These are phyloP conservation scores for Pristiophorus japonicus DNA, from an alignment of 2,113 vertebrate species.

Conservation along the genomic window DNA sequence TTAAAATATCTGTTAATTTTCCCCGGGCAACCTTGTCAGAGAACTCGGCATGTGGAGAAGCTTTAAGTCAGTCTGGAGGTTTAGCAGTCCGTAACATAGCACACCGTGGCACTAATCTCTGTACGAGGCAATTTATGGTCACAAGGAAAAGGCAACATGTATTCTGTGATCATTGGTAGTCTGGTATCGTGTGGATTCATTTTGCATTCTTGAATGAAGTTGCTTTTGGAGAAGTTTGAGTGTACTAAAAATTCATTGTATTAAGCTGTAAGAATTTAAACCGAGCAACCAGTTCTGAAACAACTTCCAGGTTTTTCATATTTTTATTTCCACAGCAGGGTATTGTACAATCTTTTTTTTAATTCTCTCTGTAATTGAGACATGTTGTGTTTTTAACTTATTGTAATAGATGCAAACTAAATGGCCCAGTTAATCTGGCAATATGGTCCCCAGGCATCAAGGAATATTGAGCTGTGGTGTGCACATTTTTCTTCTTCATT, in stretches of 20 bases:
- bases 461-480: background rate
- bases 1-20: background rate
- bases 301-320: background rate
- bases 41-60: background rate
- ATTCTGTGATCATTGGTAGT: background rate
- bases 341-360: background rate
- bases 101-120: background rate
- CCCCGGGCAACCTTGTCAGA: background rate
- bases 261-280: background rate
- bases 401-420: background rate
- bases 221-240: background rate
- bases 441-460: background rate
- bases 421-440: background rate
- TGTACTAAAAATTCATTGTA: background rate
- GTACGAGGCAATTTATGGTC: background rate
- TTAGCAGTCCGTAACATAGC: background rate
- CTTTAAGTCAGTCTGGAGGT: background rate
- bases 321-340: background rate
- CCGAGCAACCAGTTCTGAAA: background rate
- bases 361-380: background rate
- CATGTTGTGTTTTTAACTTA: background rate
- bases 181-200: background rate
- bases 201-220: background rate
- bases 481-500: background rate
- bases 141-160: background rate